Percentiles rank a stretch among this genome's conserved stretches.
Evolutionary conservation across 2,888 invertebrate genomes (phyloP).

Genomic region (Apotomis capreana): DNA sequence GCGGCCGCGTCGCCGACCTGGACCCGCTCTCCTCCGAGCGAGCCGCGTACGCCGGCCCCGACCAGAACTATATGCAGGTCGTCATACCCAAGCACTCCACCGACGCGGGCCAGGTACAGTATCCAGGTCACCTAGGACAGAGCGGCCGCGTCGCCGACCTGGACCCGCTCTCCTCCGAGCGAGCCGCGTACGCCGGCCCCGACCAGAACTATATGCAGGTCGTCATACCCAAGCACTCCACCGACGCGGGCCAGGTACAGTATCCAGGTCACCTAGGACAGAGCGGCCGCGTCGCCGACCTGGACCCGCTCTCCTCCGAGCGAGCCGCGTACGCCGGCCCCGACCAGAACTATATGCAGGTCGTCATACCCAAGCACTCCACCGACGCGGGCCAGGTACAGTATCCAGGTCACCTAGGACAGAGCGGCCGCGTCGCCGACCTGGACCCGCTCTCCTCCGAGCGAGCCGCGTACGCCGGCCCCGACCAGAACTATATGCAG

Average conservation of each 20-base stretch:
- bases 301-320: too few species aligned
- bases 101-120: constrained; percentile 50
- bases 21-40: constrained; percentile 89
- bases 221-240: constrained; percentile 43
- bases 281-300: too few species aligned
- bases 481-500: too few species aligned
- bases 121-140: too few species aligned
- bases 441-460: too few species aligned
- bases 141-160: too few species aligned
- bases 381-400: constrained; percentile 52
- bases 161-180: too few species aligned
- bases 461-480: too few species aligned
- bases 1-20: constrained; percentile 96
- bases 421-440: too few species aligned
- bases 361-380: constrained; percentile 42
- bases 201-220: constrained; percentile 54
- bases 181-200: constrained; percentile 53
- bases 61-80: constrained; percentile 53
- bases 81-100: constrained; percentile 45
- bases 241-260: constrained; percentile 51
- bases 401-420: too few species aligned
- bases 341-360: constrained; percentile 55
- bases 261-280: too few species aligned
- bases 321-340: constrained; percentile 52
- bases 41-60: constrained; percentile 54